Conservation (phyloP, 2,797 vertebrate genomes). For the Caiman crocodilus region DNA sequence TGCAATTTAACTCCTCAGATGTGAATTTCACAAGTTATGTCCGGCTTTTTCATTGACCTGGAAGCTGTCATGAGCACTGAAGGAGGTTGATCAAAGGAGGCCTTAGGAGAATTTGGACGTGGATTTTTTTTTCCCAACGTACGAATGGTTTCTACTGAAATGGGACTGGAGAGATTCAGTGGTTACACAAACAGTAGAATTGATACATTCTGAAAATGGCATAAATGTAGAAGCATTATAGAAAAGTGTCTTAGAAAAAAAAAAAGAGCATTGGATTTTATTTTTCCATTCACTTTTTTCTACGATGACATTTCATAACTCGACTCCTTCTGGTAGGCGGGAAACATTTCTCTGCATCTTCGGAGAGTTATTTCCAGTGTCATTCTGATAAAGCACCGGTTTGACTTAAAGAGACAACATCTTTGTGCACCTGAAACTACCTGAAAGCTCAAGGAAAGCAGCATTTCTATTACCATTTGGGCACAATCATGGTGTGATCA, state of each 20-base stretch:
- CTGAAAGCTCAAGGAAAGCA: not conserved
- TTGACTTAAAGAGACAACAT: not conserved
- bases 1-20: not conserved
- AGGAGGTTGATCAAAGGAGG: not conserved
- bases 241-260: not conserved
- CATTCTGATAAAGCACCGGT: not conserved
- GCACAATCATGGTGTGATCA: not conserved
- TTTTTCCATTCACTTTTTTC: not conserved
- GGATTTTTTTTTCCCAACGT: not conserved
- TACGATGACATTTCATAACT: not conserved
- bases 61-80: not conserved
- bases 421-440: not conserved
- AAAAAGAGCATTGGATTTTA: not conserved
- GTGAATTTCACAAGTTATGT: not conserved
- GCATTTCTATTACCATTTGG: not conserved
- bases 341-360: not conserved
- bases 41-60: not conserved
- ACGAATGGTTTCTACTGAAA: not conserved
- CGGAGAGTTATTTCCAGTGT: not conserved
- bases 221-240: not conserved
- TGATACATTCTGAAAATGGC: not conserved
- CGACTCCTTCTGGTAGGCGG: not conserved
- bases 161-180: not conserved
- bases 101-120: not conserved
- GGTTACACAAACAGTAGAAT: not conserved